Conservation (phyloP, 2,888 invertebrate genomes). For the Entomobrya proxima region DNA sequence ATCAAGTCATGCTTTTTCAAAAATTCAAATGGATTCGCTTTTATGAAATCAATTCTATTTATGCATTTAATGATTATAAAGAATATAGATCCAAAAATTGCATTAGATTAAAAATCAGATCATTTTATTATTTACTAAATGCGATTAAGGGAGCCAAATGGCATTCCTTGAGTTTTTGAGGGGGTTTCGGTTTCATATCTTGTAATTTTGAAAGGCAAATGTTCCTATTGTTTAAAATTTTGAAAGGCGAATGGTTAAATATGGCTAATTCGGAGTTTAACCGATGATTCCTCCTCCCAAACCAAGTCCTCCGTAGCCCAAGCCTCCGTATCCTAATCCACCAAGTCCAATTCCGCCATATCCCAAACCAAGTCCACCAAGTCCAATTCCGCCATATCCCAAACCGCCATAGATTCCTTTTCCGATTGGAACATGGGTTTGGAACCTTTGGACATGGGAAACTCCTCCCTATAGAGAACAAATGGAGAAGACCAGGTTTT, state of each 20-base stretch:
- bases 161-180: neutral
- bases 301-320: neutral
- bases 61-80: neutral
- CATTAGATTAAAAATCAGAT: neutral
- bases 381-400: neutral
- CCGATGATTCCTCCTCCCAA: conserved; percentile 33
- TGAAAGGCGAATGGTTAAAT: neutral
- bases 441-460: conserved; percentile 16
- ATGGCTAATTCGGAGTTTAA: neutral
- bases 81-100: too few relatives aligned
- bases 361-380: conserved; percentile 10
- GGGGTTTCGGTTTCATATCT: neutral
- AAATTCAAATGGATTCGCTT: too few relatives aligned
- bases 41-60: too few relatives aligned
- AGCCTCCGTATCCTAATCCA: neutral
- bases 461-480: conserved; percentile 9
- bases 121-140: neutral
- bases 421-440: conserved; percentile 30
- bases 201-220: neutral
- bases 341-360: neutral
- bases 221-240: neutral
- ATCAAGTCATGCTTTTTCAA: too few relatives aligned
- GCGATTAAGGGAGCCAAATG: neutral
- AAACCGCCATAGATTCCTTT: neutral
- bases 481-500: neutral